Evolutionary conservation across 2,888 invertebrate genomes (phyloP), one percentile per base, ranked within the genome.

Genomic region (Lithophane semibrunnea): DNA sequence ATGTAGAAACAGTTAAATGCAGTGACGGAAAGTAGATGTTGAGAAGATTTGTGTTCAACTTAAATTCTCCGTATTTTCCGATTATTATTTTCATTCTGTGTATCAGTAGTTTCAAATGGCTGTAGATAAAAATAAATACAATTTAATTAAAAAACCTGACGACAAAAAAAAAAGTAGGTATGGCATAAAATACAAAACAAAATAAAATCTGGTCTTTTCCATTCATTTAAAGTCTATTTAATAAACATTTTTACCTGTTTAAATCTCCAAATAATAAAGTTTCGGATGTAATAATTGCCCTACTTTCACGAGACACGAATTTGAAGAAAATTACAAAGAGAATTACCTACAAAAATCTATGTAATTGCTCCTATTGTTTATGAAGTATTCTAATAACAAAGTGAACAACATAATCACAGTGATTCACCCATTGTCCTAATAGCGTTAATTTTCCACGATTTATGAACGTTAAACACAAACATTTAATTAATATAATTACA

Each of bases 401-500:
- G 84, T 88, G 79, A 89, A 86, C 88, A 88, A 88, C 87, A 86
- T 89, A 90, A 91, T 89, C 83, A 84, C 87, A 75, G 75, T 80
- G 68, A 82, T 84, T 86, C 79, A 56, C 75, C 77, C 77, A 82
- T 89, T 86, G 74, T 86, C 77, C 70, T 80, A 75, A 88, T 86
- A 81, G 73, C 81, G 76, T 82, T 89, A 85, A 89, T 88, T 86
- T 88, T 81, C 79, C 44, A 37, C 63, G 88, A 88, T 88, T 89
- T 87, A 90, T 85, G 76, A 82, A 74, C 79, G 75, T 82, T 42
- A n/a, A 83, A 77, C 71, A 76, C 76, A 73, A 88, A 88, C 84
- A 86, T 90, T 91, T 90, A 88, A 90, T 90, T 91, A 87, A 83
- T 87, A 81, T 88, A 85, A 89, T 88, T 84, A 90, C 86, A 88